Percentiles rank a stretch among this genome's conserved stretches.
Evolutionary conservation across 2,113 vertebrate genomes (phyloP).

Genomic region (Centrocercus urophasianus): DNA sequence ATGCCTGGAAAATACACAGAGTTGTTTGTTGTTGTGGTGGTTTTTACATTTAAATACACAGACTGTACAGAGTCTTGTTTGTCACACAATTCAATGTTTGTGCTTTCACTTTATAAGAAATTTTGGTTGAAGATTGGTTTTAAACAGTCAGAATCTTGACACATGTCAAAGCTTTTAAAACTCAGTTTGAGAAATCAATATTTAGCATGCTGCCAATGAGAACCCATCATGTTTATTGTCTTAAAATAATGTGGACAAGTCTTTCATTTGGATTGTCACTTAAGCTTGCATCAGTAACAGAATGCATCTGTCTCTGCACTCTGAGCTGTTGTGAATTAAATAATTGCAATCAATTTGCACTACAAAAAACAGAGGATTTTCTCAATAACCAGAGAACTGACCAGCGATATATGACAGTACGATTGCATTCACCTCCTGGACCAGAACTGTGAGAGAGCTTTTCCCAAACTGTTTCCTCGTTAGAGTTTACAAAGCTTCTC

Average conservation of each 20-base stretch:
- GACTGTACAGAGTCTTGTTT: neutral
- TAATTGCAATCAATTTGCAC: neutral
- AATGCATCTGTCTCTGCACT: neutral
- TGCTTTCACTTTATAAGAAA: neutral
- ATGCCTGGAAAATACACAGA: neutral
- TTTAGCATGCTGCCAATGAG: conserved; percentile 41
- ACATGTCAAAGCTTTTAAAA: conserved; percentile 5
- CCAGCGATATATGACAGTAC: neutral
- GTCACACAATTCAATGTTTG: neutral
- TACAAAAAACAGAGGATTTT: neutral
- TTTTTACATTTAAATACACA: neutral
- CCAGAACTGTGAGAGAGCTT: neutral
- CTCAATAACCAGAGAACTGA: neutral
- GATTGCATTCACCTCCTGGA: neutral
- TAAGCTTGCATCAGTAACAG: neutral
- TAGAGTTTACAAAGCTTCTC: neutral
- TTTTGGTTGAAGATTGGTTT: neutral
- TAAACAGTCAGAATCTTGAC: conserved; percentile 18
- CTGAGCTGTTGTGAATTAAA: neutral
- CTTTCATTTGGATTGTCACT: conserved; percentile 44
- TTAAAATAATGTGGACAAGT: conserved; percentile 12
- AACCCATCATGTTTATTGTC: neutral
- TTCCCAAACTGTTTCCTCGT: neutral
- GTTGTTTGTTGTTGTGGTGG: neutral
- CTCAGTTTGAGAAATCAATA: neutral